Base-by-base conservation (phyloP, 35 echinoderm and acorn worm genomes). In the Anneissia japonica region DNA sequence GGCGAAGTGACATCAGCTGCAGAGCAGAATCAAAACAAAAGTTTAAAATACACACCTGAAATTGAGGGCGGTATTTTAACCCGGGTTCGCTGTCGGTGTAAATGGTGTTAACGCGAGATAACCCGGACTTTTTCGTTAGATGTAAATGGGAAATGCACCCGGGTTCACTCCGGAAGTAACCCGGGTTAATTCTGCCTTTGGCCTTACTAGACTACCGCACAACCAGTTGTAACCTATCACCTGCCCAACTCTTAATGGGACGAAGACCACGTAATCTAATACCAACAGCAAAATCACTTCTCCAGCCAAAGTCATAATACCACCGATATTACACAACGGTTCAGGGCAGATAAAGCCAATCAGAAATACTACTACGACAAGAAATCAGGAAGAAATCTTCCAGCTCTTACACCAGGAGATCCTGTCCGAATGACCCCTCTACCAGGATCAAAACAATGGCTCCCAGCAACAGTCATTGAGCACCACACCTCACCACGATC, bases 231-330 rank as follows among this genome's bases (percentile, higher is more conserved):
- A 77, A 80, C n/a, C 38, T 85, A 36, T 95, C 85, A 36, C 93
- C 93, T 43, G 74, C 89, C 28, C 93, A 91, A 73, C 86, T 91
- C 0, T 36, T 91, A 4, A 95, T 95, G 89, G 82, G 85, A n/a
- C 79, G 93, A 21, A 85, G 93, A 73, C 89, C 89, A 23, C 30
- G 93, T 30, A 91, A 88, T 81, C 16, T 36, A 31, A 36, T 91
- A 0, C 93, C 89, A 14, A 75, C 86, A 16, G 72, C 46, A 14
- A 84, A 85, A 72, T 21, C 84, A 31, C 89, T 95, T 0, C 86
- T 95, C 0, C 80, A 88, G 35, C 89, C 80, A 23, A 84, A 85
- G 31, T 31, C 73, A 84, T 26, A 73, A 73, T 32, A 72, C 41
- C 28, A 12, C 29, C 10, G 83, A 84, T 0, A 34, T 84, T 64